phyloP scores from a whole-genome alignment of 2,888 invertebrate species.

The Melanostoma scalare region DNA sequence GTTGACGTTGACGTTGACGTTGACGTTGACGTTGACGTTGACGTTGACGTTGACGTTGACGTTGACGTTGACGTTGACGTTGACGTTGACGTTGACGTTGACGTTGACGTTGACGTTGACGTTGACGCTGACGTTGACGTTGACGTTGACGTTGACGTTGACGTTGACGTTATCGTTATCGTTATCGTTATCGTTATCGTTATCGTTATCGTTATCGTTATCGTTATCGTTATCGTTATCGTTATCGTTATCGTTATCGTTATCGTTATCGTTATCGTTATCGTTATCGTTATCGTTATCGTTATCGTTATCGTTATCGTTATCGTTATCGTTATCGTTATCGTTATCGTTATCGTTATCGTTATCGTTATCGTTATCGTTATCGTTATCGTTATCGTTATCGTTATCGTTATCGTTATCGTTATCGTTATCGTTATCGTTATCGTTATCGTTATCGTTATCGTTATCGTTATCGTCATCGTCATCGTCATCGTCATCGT shows the following conservation, averaged over 20 bases:
- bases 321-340: background rate
- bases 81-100: background rate
- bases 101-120: background rate
- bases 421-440: background rate
- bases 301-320: background rate
- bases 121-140: background rate
- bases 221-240: background rate
- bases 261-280: background rate
- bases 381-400: background rate
- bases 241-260: background rate
- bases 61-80: background rate
- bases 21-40: background rate
- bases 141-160: background rate
- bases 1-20: background rate
- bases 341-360: background rate
- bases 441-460: background rate
- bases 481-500: background rate
- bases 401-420: background rate
- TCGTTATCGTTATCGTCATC: background rate
- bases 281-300: background rate
- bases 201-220: background rate
- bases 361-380: background rate
- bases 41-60: background rate
- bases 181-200: background rate
- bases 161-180: background rate